These are phyloP conservation scores for Cebidichthys violaceus DNA, from an alignment of 2,113 vertebrate genomes.

Conservation along the genomic window DNA sequence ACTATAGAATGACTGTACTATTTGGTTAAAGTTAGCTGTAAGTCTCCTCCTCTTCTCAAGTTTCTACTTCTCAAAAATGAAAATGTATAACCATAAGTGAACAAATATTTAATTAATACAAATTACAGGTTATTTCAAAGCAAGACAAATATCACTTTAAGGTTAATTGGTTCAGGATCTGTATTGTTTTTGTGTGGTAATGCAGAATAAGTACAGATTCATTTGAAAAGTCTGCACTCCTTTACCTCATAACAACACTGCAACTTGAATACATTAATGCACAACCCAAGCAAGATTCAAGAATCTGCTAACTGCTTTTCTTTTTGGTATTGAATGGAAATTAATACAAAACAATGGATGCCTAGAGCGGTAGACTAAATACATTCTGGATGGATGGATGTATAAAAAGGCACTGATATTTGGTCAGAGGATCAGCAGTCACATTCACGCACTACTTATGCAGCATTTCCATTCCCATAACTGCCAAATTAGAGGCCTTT, in stretches of 20 bases:
- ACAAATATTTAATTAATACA: not conserved
- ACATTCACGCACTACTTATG: constrained; percentile 17
- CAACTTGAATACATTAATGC: not conserved
- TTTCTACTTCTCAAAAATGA: not conserved
- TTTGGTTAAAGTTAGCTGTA: not conserved
- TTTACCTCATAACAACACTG: not conserved
- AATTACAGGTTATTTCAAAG: not conserved
- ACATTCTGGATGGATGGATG: constrained; percentile 2
- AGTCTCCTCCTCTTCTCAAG: not conserved
- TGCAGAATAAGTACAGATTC: not conserved
- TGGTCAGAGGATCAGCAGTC: constrained; percentile 18
- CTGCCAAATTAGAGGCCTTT: constrained; percentile 60
- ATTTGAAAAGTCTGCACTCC: not conserved
- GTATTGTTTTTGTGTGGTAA: too few relatives aligned
- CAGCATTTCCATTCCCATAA: constrained; percentile 53
- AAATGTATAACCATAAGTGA: not conserved
- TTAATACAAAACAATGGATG: not conserved
- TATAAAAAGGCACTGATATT: constrained; percentile 28
- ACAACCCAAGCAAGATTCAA: not conserved
- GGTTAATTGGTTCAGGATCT: not conserved
- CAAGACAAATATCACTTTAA: not conserved
- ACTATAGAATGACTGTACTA: not conserved
- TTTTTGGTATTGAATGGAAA: not conserved
- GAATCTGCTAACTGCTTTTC: not conserved
- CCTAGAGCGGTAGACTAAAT: not conserved